Conservation (phyloP, 2,888 invertebrate genomes). For the Oscheius myriophilus region DNA sequence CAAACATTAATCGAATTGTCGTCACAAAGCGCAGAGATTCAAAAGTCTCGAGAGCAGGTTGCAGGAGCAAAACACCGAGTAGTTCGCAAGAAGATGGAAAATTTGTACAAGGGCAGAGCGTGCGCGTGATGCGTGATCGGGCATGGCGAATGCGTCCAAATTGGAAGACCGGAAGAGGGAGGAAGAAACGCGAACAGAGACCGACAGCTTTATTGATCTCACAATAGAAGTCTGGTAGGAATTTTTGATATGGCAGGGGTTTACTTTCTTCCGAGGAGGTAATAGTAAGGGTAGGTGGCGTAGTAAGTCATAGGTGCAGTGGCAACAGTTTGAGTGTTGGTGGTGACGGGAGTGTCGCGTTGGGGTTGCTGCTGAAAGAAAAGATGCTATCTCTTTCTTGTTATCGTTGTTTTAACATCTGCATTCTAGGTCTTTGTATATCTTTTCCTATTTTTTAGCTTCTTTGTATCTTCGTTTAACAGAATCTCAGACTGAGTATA, state of each 20-base stretch:
- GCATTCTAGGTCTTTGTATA: too few relatives aligned
- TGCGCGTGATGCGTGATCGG: conserved; percentile 15
- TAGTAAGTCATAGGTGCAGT: conserved; percentile 44
- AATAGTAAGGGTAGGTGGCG: conserved; percentile 34
- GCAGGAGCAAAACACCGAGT: conserved; percentile 11
- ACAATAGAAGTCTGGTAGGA: not conserved
- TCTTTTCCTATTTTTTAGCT: too few relatives aligned
- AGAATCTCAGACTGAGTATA: too few relatives aligned
- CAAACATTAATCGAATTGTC: not conserved
- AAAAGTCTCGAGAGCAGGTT: not conserved
- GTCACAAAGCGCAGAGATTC: not conserved
- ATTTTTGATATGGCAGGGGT: not conserved
- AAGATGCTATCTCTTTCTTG: too few relatives aligned
- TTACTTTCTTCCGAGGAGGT: conserved; percentile 44
- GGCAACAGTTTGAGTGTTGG: conserved; percentile 26
- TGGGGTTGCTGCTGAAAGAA: conserved; percentile 5
- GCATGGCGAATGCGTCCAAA: conserved; percentile 25
- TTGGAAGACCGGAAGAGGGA: conserved; percentile 26
- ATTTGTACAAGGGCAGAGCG: not conserved
- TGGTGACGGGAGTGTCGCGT: conserved; percentile 2
- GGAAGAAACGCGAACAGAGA: conserved; percentile 1
- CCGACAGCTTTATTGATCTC: conserved; percentile 15
- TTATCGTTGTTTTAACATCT: too few relatives aligned
- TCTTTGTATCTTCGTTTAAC: too few relatives aligned
- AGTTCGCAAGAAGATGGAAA: not conserved